Base-by-base conservation (phyloP, 2,797 vertebrate genomes). In the Smutsia temminckii region DNA sequence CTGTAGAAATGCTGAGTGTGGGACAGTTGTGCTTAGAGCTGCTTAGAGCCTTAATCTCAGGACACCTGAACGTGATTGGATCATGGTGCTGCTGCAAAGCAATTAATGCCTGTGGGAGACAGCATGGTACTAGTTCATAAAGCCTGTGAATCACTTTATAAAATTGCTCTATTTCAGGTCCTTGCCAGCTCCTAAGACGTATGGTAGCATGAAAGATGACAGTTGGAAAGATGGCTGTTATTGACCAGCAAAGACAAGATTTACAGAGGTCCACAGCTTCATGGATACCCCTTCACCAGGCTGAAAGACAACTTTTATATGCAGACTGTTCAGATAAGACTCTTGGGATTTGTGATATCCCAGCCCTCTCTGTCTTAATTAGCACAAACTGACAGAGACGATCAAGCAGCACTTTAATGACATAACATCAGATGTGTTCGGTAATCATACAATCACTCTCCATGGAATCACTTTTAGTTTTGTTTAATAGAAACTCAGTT, bases 151-250 rank as follows among this genome's bases (percentile, higher is more conserved):
- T 96, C 61, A 77, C 40, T 75, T 59, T 49, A 68, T 92, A 59
- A 40, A 69, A 92, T 81, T 98, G 2, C 93, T 98, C 96, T 95
- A 2, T 98, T 98, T 85, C 97, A 99, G 99, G 98, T 99, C 99
- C 83, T 98, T 99, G 96, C 99, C 99, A 93, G 97, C 99, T 98
- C 99, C 99, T 92, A 99, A 99, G 98, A 98, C 98, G 27, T 99
- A 99, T 59, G 95, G 99, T 74, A 98, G 98, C 42, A 94, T 99
- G 81, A 99, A 99, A 98, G 99, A 99, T 0, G 99, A 99, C 80
- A 99, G 99, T 98, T 99, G 99, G 99, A 99, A 99, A 98, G 99
- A 99, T 96, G 99, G 99, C 97, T 99, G 99, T 98, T 99, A 99
- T 97, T 99, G 98, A 99, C 90, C 97, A 96, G 97, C 98, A 97